phyloP scores from a whole-genome alignment of 2,113 vertebrate genomes.

The Limanda limanda region DNA sequence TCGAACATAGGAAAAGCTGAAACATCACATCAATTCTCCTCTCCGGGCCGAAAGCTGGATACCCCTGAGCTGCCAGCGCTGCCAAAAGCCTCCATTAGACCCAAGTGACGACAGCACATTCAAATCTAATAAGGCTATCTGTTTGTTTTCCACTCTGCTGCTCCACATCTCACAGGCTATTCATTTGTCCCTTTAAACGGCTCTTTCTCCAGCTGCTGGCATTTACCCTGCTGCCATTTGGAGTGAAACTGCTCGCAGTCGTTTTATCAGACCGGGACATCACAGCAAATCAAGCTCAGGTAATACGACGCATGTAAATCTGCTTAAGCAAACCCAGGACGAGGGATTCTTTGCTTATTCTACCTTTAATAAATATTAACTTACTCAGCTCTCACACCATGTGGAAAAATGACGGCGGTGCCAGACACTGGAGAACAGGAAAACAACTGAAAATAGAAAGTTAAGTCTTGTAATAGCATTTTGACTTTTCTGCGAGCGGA shows the following conservation, averaged over 20 bases:
- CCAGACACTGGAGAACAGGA: conserved; percentile 31
- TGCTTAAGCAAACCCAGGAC: conserved; percentile 18
- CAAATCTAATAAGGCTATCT: conserved; percentile 67
- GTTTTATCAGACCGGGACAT: conserved; percentile 36
- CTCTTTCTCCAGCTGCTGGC: conserved; percentile 60
- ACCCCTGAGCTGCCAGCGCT: conserved; percentile 36
- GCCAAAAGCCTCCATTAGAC: conserved; percentile 53
- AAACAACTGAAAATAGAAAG: conserved; percentile 48
- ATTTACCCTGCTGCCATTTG: conserved; percentile 49
- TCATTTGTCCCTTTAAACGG: conserved; percentile 55
- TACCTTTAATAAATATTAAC: conserved; percentile 26
- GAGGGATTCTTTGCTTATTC: conserved; percentile 21
- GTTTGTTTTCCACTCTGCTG: conserved; percentile 68
- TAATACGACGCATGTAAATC: conserved; percentile 22
- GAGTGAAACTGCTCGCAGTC: conserved; percentile 19
- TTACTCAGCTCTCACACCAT: conserved; percentile 1
- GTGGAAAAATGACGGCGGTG: conserved; percentile 12
- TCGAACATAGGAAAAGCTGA: conserved; percentile 37
- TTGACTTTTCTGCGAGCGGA: conserved; percentile 13
- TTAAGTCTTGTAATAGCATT: conserved; percentile 32
- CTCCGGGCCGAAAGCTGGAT: conserved; percentile 36
- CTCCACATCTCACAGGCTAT: conserved; percentile 54
- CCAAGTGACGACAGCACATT: conserved; percentile 67
- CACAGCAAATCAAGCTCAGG: conserved; percentile 42
- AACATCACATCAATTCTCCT: conserved; percentile 38